Percentiles rank a stretch among this genome's conserved stretches.
Evolutionary conservation across 2,888 invertebrate species (phyloP).

Genomic region (Marasmarcha lunaedactyla): DNA sequence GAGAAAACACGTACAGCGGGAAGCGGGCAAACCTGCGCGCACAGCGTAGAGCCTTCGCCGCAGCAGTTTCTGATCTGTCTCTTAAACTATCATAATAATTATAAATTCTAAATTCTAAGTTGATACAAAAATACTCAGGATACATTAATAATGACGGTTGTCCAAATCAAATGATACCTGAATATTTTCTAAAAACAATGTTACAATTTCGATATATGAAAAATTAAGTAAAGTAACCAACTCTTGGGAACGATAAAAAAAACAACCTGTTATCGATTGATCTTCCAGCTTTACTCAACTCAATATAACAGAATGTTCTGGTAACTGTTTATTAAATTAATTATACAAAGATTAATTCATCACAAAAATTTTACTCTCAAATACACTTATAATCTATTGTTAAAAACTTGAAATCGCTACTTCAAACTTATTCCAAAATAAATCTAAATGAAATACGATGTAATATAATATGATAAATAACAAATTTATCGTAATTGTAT

Average conservation of each 20-base stretch:
- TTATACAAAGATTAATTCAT: conserved; percentile 56
- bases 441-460: conserved; percentile 54
- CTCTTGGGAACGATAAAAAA: conserved; percentile 48
- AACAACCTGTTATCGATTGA: conserved; percentile 57
- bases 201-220: conserved; percentile 48
- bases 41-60: conserved; percentile 45
- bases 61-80: conserved; percentile 59
- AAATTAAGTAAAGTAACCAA: conserved; percentile 28
- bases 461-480: conserved; percentile 64
- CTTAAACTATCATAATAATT: conserved; percentile 49
- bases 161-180: conserved; percentile 19
- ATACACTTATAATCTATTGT: conserved; percentile 27
- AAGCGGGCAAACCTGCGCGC: conserved; percentile 39
- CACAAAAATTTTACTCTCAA: conserved; percentile 31
- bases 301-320: conserved; percentile 59
- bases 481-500: conserved; percentile 53
- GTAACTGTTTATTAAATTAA: conserved; percentile 63
- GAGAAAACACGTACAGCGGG: conserved; percentile 7
- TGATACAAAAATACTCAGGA: conserved; percentile 14
- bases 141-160: neutral
- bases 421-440: conserved; percentile 58
- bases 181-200: conserved; percentile 26
- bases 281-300: conserved; percentile 61
- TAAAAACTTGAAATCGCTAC: conserved; percentile 56
- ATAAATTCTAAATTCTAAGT: conserved; percentile 38